Conservation (phyloP, 2,888 invertebrate species). For the Patella ulyssiponensis region DNA sequence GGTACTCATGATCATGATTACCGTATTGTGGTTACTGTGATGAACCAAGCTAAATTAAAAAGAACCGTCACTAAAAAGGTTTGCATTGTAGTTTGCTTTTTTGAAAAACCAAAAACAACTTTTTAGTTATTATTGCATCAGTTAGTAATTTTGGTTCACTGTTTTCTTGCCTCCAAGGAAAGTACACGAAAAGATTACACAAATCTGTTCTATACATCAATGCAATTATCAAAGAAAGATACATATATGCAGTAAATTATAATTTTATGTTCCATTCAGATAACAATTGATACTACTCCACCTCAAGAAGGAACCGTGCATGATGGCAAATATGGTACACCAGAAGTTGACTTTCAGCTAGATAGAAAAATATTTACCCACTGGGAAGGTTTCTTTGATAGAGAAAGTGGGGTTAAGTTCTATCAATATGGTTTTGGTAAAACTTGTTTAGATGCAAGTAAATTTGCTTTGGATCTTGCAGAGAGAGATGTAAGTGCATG, state of each 20-base stretch:
- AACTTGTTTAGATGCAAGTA: conserved; percentile 33
- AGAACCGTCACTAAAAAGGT: conserved; percentile 43
- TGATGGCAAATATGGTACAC: conserved; percentile 45
- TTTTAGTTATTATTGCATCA: too few species aligned
- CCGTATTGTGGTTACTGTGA: conserved; percentile 45
- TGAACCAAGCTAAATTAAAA: conserved; percentile 47
- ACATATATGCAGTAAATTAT: not conserved
- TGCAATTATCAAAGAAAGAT: too few species aligned
- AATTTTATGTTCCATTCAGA: conserved; percentile 33
- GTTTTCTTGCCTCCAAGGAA: too few species aligned
- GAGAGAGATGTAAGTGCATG: too few species aligned
- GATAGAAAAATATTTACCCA: conserved; percentile 37
- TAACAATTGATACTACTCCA: conserved; percentile 54
- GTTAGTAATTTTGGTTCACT: too few species aligned
- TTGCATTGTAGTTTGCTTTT: not conserved
- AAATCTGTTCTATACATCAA: too few species aligned
- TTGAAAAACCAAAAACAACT: too few species aligned
- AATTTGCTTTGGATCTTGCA: conserved; percentile 8
- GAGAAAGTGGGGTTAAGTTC: conserved; percentile 52
- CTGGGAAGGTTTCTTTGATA: conserved; percentile 60
- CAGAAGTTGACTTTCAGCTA: conserved; percentile 54
- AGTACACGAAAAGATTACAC: too few species aligned
- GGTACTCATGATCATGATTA: conserved; percentile 55
- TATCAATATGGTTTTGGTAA: conserved; percentile 48
- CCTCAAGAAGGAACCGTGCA: conserved; percentile 51